These are phyloP conservation scores for Mythimna ferrago DNA, from an alignment of 2,888 invertebrate species.

Conservation along the genomic window DNA sequence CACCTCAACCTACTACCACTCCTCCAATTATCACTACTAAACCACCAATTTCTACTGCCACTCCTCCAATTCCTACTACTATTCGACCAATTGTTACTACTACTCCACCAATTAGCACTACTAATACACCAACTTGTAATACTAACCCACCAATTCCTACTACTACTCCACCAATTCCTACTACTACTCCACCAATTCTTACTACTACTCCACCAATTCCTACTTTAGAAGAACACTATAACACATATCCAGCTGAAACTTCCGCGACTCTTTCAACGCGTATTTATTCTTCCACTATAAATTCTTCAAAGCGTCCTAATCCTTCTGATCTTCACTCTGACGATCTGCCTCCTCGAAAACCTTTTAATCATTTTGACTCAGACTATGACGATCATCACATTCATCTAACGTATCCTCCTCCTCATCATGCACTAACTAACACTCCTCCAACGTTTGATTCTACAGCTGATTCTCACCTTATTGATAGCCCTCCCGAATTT, in stretches of 20 bases:
- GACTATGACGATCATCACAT: not conserved
- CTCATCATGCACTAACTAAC: too few species aligned
- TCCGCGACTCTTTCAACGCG: not conserved
- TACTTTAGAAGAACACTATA: not conserved
- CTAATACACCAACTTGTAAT: not conserved
- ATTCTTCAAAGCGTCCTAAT: too few species aligned
- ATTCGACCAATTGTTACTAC: not conserved
- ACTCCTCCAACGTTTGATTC: not conserved
- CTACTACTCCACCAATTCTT: too few species aligned
- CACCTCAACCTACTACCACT: not conserved
- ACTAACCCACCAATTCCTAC: not conserved
- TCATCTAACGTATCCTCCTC: not conserved
- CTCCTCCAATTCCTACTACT: slow-evolving; percentile 2
- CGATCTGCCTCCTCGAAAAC: too few species aligned
- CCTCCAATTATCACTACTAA: not conserved
- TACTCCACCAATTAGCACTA: not conserved
- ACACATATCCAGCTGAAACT: not conserved
- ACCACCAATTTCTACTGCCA: not conserved
- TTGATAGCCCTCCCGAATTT: not conserved
- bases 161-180: too few species aligned
- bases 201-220: not conserved
- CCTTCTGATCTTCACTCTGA: not conserved
- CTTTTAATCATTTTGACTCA: too few species aligned
- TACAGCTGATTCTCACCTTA: not conserved
- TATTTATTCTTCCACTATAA: not conserved